phyloP scores from a whole-genome alignment of 2,888 invertebrate species.

The Slavum lentiscoides region DNA sequence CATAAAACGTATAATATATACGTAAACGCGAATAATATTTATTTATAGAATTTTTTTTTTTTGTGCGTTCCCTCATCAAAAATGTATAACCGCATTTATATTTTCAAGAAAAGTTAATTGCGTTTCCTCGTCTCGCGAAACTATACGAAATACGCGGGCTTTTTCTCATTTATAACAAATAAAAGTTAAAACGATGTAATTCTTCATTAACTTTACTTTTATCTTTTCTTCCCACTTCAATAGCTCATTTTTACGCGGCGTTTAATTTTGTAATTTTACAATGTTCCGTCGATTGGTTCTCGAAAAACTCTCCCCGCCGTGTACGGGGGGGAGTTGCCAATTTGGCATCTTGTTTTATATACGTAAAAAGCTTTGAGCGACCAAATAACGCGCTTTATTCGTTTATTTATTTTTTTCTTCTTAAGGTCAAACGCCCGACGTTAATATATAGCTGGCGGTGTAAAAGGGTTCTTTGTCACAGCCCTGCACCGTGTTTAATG shows the following conservation, averaged over 20 bases:
- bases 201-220: constrained; percentile 43
- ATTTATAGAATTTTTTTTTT: background rate
- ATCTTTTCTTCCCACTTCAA: constrained; percentile 23
- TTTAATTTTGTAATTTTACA: constrained; percentile 38
- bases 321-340: constrained; percentile 27
- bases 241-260: background rate
- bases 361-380: constrained; percentile 31
- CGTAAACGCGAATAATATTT: constrained; percentile 7
- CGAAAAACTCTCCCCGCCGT: constrained; percentile 4
- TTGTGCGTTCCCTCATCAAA: constrained; percentile 9
- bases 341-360: constrained; percentile 42
- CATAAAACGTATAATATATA: background rate
- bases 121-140: background rate
- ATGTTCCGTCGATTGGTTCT: constrained; percentile 12
- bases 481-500: constrained; percentile 37
- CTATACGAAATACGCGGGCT: background rate
- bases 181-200: constrained; percentile 39
- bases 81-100: constrained; percentile 4
- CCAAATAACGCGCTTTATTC: constrained; percentile 24
- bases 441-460: constrained; percentile 21
- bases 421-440: constrained; percentile 34
- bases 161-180: constrained; percentile 30
- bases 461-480: constrained; percentile 50
- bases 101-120: constrained; percentile 19
- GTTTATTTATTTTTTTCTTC: constrained; percentile 5